A percentile compares a stretch with the other conserved stretches of the same genome.
Evolutionary conservation across 2,113 vertebrate genomes (phyloP).

Genomic region (Dasyurus viverrinus): DNA sequence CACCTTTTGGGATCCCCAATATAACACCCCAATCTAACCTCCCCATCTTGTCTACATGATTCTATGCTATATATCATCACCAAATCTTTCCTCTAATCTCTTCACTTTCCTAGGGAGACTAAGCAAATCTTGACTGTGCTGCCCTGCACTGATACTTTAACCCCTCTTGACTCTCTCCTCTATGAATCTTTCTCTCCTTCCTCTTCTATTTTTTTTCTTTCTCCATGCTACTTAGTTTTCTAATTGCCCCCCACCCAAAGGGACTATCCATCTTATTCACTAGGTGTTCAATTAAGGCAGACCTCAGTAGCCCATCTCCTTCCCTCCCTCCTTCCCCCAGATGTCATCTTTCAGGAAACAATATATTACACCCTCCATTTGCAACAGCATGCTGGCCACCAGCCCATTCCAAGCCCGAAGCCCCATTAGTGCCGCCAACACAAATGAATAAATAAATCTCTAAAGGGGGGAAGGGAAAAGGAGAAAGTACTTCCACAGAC

Average conservation of each 20-base stretch:
- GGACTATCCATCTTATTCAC: conserved; percentile 52
- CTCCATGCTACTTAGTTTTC: conserved; percentile 56
- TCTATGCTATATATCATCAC: neutral
- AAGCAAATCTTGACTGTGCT: neutral
- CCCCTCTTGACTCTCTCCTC: neutral
- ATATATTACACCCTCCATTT: conserved; percentile 64
- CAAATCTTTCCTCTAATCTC: neutral
- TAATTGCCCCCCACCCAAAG: conserved; percentile 35
- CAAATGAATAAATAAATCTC: conserved; percentile 76
- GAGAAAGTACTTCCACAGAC: conserved; percentile 49
- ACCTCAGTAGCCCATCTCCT: conserved; percentile 34
- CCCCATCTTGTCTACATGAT: neutral
- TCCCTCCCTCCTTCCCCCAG: conserved; percentile 20
- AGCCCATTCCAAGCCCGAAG: conserved; percentile 54
- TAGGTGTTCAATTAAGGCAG: conserved; percentile 61
- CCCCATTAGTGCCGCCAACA: conserved; percentile 56
- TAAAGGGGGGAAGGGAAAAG: conserved; percentile 42
- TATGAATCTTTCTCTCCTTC: neutral
- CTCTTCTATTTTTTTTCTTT: conserved; percentile 16
- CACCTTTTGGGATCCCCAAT: neutral
- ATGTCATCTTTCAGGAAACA: conserved; percentile 68
- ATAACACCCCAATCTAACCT: neutral
- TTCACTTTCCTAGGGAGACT: neutral
- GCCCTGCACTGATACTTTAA: neutral
- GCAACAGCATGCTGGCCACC: conserved; percentile 55